Conservation (phyloP, 2,888 invertebrate genomes). For the Bugula neritina region DNA sequence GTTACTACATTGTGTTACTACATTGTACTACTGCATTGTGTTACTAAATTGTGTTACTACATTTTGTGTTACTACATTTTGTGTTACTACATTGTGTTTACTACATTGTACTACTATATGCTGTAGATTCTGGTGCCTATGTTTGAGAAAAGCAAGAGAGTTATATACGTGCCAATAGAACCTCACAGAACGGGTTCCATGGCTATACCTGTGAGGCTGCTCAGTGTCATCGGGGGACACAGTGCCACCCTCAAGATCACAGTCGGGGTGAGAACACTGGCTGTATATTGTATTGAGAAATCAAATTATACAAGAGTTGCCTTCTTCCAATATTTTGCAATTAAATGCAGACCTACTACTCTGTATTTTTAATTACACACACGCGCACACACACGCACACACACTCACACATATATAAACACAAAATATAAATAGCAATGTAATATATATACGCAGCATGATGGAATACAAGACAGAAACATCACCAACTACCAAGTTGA, state of each 20-base stretch:
- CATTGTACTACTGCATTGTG: too few species aligned
- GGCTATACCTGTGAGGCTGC: not conserved
- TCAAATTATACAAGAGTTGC: too few species aligned
- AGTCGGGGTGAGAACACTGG: conserved; percentile 7
- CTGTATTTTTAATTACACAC: not conserved
- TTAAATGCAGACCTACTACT: too few species aligned
- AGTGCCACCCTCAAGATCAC: not conserved
- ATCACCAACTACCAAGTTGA: conserved; percentile 27
- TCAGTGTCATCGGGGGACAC: conserved; percentile 17
- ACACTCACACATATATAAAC: too few species aligned
- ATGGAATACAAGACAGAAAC: conserved; percentile 17
- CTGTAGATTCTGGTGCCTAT: conserved; percentile 4
- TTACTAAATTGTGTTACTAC: too few species aligned
- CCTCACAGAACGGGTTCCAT: not conserved
- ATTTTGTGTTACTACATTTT: too few species aligned
- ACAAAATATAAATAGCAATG: too few species aligned
- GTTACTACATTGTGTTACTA: too few species aligned
- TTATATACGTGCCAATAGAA: conserved; percentile 22
- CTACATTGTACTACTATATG: not conserved
- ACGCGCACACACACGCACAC: not conserved
- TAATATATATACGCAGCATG: not conserved
- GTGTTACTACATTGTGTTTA: too few species aligned
- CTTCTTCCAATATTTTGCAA: too few species aligned
- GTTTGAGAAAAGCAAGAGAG: not conserved
- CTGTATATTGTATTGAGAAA: too few species aligned